Base-by-base conservation (phyloP, 2,797 vertebrate genomes). In the Sitta carolinensis region DNA sequence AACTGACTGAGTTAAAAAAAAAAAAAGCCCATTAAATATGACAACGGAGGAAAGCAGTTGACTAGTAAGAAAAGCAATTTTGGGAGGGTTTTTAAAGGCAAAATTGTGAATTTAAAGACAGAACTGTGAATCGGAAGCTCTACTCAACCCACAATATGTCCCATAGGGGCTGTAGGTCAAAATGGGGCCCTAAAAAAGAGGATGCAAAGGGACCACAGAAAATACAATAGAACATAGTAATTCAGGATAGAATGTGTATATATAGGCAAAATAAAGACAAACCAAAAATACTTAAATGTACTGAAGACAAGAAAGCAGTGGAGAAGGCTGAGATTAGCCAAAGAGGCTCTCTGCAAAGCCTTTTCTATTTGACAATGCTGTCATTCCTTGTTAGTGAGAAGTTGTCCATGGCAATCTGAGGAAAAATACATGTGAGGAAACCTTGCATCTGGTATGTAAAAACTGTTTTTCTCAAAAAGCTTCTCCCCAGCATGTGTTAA, bases 391-490 rank as follows among this genome's bases (percentile, higher is more conserved):
- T 43, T 67, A 38, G 38, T 55, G 85, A 93, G 67, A 90, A 76
- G 36, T 12, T 79, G 21, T 82, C 59, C 11, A 11, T 59, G 16
- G 23, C 59, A 91, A 61, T 57, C 16, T 42, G 36, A 88, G 40
- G 42, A 70, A 82, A 83, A 82, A 73, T 79, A 70, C 20, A 10
- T 10, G 34, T 0, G 7, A 94, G 54, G 55, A 81, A 91, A 42
- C 34, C 25, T 32, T 81, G 36, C 69, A 63, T 73, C 76, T 93
- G 77, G 19, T 89, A 59, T 89, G 74, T 47, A 80, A 90, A 80
- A 88, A 32, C 7, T 76, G 52, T 55, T 91, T 93, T 95, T 92
- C 77, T 90, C 77, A 66, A 76, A 87, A 86, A 82, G 34, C 70
- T 84, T 82, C 63, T 67, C 43, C 72, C 51, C 73, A 75, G 50